Base-by-base conservation (phyloP, 2,113 vertebrate genomes). In the Pterophyllum scalare region DNA sequence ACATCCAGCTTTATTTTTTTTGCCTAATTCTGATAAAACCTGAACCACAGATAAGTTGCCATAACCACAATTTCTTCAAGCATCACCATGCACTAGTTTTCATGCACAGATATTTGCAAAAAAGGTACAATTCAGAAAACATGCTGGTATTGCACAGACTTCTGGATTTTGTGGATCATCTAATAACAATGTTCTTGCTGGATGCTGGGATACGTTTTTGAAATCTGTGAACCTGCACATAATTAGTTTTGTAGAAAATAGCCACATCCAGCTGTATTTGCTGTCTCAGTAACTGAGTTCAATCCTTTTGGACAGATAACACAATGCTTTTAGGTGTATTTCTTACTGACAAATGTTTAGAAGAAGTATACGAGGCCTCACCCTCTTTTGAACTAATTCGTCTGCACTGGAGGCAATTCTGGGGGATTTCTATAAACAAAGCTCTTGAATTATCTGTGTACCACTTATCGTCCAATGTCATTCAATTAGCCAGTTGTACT, bases 131-230 rank as follows among this genome's bases (percentile, higher is more conserved):
- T 9, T 70, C 6, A 20, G 24, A 72, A 72, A 72, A n/a, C 7
- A n/a, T 31, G 26, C 52, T 54, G 26, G 3, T 33, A 54, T 72
- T n/a, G 67, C 26, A 31, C 1, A 0, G 6, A 54, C 46, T 54
- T 72, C 46, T 54, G 26, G 24, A 11, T 49, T 49, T 49, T 49
- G 46, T 49, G 46, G 46, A 49, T 49, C 46, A 17, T 17, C 5
- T 72, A 54, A 72, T 54, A 72, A 72, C 4, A 70, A 72, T 20
- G 46, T 72, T 72, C 65, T n/a, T 72, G 26, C 65, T 52, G 10
- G 43, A 46, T 72, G 17, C 10, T 72, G 65, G 65, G 43, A 70
- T 31, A 52, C 12, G 26, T 15, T 31, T 70, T 31, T 52, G 46
- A 72, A n/a, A 17, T n/a, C 65, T 52, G 65, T 49, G 6, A 52